Percentiles rank a stretch among this genome's conserved stretches.
Conservation (phyloP, 2,888 invertebrate genomes). For the Drosophila pullipes region DNA sequence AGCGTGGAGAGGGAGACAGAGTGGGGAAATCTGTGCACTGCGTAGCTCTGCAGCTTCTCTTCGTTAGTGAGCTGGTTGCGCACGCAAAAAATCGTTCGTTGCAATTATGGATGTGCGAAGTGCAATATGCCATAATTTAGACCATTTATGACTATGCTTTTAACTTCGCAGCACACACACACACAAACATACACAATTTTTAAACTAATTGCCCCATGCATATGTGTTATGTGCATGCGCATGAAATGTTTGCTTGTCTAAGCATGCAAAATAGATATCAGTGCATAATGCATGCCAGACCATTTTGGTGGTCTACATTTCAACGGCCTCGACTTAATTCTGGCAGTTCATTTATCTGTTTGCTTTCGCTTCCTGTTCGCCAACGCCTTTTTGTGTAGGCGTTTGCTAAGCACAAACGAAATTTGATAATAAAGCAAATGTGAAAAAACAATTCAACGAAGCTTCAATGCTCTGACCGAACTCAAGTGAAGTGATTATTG, state of each 20-base stretch:
- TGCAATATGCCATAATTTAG: slow-evolving; percentile 73
- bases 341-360: slow-evolving; percentile 5
- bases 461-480: slow-evolving; percentile 3
- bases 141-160: slow-evolving; percentile 59
- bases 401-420: slow-evolving; percentile 2
- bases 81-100: slow-evolving; percentile 63
- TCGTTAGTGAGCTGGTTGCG: slow-evolving; percentile 46
- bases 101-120: slow-evolving; percentile 64
- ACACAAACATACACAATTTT: background rate
- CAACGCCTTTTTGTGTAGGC: slow-evolving; percentile 11
- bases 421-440: slow-evolving; percentile 7
- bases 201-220: slow-evolving; percentile 47
- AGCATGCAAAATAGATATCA: slow-evolving; percentile 32
- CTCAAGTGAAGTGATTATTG: background rate
- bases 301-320: slow-evolving; percentile 31
- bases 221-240: too few relatives aligned
- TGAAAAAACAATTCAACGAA: background rate
- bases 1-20: background rate
- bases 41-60: slow-evolving; percentile 12
- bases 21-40: background rate
- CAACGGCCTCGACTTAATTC: slow-evolving; percentile 32
- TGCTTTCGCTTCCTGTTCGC: slow-evolving; percentile 8
- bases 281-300: slow-evolving; percentile 22
- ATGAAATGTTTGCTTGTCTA: background rate
- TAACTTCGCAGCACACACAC: slow-evolving; percentile 27